Base-by-base conservation (phyloP, 1,140 invertebrate species). In the Drosophila orena region DNA sequence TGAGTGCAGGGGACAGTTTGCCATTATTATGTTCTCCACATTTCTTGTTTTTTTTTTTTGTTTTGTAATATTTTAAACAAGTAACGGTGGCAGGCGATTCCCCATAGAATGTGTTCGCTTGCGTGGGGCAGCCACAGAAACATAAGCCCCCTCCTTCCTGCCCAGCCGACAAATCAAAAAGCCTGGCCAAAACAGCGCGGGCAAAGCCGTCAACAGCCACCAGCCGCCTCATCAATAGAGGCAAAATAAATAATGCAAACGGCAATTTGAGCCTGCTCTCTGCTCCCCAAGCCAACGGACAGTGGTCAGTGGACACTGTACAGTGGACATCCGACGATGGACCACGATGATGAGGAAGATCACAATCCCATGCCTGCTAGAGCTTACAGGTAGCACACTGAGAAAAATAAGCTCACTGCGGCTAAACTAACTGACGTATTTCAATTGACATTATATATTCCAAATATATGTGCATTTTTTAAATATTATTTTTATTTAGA, bases 181-280 rank as follows among this genome's bases (percentile, higher is more conserved):
- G 27, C 52, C 43, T 55, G 57, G 62, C 34, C 57, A 66, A 56
- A 58, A 58, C 56, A 42, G 56, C 37, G 55, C 30, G 35, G 68
- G 49, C 55, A 42, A 50, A 43, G 64, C 59, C 64, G 68, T 61
- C 76, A 79, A 47, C 65, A 66, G 81, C 38, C 64, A 44, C 55
- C 71, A 61, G 68, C 27, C 78, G 68, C 59, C 84, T 89, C 84
- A 89, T 88, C 84, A 88, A 88, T 89, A 78, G 84, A 89, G 61
- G 65, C 85, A 88, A 88, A 72, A 89, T 89, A 89, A 89, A 89
- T 89, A 89, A 89, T 89, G 85, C 84, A 89, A 90, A 90, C 84
- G 85, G 84, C 85, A 89, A 89, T 89, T 89, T 89, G 84, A 88
- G 84, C 59, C 77, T 61, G 64, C 64, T 47, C 59, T 52, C 40